Evolutionary conservation across 2,888 invertebrate species (phyloP).

Genomic region (Galeopsomyia nigrocyanea): DNA sequence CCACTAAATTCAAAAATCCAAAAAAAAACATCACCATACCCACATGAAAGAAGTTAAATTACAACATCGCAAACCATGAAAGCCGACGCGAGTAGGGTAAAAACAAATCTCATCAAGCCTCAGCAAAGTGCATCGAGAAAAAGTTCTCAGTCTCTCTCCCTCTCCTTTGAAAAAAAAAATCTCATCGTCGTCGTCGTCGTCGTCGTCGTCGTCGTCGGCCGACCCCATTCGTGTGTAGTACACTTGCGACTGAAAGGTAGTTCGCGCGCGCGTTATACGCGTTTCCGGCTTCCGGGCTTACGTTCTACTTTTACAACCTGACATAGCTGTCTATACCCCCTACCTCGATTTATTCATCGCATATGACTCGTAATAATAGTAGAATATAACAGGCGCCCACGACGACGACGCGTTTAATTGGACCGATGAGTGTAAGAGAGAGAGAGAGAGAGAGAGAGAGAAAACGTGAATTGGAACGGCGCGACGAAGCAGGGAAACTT

Average conservation of each 20-base stretch:
- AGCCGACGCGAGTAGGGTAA: too few relatives aligned
- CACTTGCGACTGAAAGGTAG: constrained; percentile 6
- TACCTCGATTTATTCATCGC: constrained; percentile 34
- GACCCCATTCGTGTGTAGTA: not conserved
- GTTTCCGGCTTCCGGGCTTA: constrained; percentile 32
- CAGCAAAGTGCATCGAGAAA: not conserved
- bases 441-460: too few relatives aligned
- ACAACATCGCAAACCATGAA: too few relatives aligned
- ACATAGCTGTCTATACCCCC: not conserved
- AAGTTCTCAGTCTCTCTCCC: not conserved
- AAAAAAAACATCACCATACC: too few relatives aligned
- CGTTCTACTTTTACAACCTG: constrained; percentile 41
- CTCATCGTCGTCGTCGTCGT: not conserved
- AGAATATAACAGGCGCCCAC: not conserved
- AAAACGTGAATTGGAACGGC: too few relatives aligned
- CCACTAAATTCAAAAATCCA: too few relatives aligned
- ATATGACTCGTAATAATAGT: not conserved
- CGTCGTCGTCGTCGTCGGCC: not conserved
- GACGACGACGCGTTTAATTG: constrained; percentile 34
- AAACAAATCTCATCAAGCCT: too few relatives aligned
- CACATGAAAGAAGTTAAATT: too few relatives aligned
- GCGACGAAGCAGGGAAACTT: too few relatives aligned
- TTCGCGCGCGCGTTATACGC: not conserved
- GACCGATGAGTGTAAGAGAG: constrained; percentile 18
- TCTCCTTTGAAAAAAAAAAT: constrained; percentile 7